Conservation (phyloP, 2,113 vertebrate genomes). For the Tor tambroides region DNA sequence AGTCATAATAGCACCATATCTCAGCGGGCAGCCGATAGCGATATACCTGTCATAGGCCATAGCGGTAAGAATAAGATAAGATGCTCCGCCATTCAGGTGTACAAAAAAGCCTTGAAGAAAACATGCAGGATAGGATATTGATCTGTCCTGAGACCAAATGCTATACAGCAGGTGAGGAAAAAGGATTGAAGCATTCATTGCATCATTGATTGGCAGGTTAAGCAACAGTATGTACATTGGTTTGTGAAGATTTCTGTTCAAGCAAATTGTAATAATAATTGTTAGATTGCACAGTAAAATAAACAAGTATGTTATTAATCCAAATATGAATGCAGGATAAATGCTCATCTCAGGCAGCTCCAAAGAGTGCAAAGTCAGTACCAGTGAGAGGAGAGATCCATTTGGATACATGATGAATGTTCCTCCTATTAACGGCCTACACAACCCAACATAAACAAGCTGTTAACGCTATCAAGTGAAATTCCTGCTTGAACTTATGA, state of each 20-base stretch:
- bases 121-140: background rate
- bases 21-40: background rate
- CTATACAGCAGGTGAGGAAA: background rate
- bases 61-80: background rate
- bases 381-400: background rate
- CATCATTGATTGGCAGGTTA: background rate
- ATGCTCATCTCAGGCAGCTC: background rate
- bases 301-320: background rate
- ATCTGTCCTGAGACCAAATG: background rate
- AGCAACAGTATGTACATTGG: background rate
- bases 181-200: background rate
- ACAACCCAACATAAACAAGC: background rate
- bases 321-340: conserved; percentile 18
- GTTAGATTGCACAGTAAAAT: conserved; percentile 3
- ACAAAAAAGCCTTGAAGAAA: background rate
- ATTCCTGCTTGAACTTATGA: background rate
- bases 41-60: conserved; percentile 25
- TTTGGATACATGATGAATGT: background rate
- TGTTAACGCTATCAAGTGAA: background rate
- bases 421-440: background rate
- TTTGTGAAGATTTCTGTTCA: conserved; percentile 27
- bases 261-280: conserved; percentile 1
- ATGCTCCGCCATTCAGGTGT: background rate
- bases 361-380: background rate
- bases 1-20: conserved; percentile 65